Percentiles rank a stretch among this genome's conserved stretches.
phyloP scores from a whole-genome alignment of 2,797 vertebrate genomes.

The Phoeniculus purpureus region DNA sequence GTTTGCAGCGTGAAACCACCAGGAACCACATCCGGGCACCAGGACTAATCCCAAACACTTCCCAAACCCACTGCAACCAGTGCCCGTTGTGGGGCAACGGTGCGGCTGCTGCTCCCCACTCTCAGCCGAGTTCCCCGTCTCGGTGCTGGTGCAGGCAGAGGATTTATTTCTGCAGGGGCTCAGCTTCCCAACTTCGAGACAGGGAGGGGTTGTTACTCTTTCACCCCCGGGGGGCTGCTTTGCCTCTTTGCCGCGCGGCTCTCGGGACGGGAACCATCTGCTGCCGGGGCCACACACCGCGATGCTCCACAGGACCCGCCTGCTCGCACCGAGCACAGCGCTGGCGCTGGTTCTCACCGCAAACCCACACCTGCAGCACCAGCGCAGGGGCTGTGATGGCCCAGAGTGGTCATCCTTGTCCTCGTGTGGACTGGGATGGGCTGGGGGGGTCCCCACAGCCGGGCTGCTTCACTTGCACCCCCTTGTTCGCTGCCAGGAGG shows the following conservation, averaged over 20 bases:
- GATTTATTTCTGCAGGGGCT: not conserved
- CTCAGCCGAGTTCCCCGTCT: not conserved
- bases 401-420: not conserved
- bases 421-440: not conserved
- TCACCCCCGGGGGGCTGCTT: not conserved
- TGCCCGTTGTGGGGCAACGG: rapidly evolving
- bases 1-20: rapidly evolving
- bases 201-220: not conserved
- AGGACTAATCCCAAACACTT: not conserved
- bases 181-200: not conserved
- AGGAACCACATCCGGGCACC: rapidly evolving
- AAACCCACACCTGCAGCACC: not conserved
- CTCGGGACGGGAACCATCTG: not conserved
- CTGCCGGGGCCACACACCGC: not conserved
- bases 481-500: not conserved
- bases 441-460: no score
- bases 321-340: not conserved
- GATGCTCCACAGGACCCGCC: not conserved
- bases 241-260: not conserved
- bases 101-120: not conserved
- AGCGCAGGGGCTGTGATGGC: not conserved
- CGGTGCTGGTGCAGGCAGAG: not conserved
- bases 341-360: not conserved
- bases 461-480: not conserved
- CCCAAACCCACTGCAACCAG: not conserved